These are phyloP conservation scores for Atractosteus spatula DNA, from an alignment of 2,113 vertebrate species.

Conservation along the genomic window DNA sequence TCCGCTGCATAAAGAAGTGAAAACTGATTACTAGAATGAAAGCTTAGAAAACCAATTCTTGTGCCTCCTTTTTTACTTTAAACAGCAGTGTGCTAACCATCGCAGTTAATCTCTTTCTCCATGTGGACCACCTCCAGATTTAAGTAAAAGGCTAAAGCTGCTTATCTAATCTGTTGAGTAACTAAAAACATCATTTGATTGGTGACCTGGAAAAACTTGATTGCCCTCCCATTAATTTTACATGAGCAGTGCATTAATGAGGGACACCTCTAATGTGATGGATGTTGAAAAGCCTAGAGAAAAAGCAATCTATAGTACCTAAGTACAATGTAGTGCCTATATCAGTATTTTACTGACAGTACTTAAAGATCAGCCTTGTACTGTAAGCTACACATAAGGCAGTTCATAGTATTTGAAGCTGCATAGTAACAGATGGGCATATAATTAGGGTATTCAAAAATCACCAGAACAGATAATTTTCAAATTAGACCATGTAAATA, in stretches of 20 bases:
- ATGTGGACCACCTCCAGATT: constrained; percentile 18
- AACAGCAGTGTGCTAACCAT: constrained; percentile 14
- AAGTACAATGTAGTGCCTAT: background rate
- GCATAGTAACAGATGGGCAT: constrained; percentile 8
- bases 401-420: background rate
- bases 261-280: background rate
- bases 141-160: constrained; percentile 18
- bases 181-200: background rate
- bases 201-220: constrained; percentile 3
- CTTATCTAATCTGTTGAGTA: background rate
- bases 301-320: background rate
- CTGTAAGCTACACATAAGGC: background rate
- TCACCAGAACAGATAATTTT: constrained; percentile 6
- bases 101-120: constrained; percentile 23
- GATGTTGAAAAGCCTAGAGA: background rate
- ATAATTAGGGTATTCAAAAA: constrained; percentile 12
- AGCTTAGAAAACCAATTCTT: constrained; percentile 42
- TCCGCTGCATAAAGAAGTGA: constrained; percentile 39
- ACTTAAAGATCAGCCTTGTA: background rate
- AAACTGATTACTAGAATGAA: constrained; percentile 52
- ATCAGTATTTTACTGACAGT: background rate
- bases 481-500: constrained; percentile 1
- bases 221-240: constrained; percentile 1
- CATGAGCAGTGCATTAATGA: constrained; percentile 9
- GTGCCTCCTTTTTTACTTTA: constrained; percentile 15